Evolutionary conservation across 2,797 vertebrate genomes (phyloP), one percentile per base, ranked within the genome.

Genomic region (Scleropages formosus): DNA sequence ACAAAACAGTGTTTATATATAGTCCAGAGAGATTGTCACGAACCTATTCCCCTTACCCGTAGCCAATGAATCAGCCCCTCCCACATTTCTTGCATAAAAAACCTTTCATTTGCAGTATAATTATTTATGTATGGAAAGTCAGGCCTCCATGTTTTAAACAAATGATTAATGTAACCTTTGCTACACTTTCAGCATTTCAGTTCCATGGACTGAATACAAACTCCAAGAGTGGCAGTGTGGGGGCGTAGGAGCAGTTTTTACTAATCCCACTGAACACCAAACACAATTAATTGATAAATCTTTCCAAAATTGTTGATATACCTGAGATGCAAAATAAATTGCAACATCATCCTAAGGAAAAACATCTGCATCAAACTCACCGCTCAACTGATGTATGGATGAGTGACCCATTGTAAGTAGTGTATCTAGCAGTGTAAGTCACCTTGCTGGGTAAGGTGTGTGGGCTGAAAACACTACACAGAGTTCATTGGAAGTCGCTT

Each of bases 1-100:
- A 61, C 69, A 58, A 24, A 59, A 53, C 53, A 13, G n/a, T 56
- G 69, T 58, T 56, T 71, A 58, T 71, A 71, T 59, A 58, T 58
- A 58, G 16, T 2, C 18, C 53, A 56, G 2, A 56, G 11, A 56
- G 12, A 39, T 88, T 89, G 89, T 89, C 90, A 85, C 87, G 87
- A 89, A 88, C 91, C 89, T 90, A 90, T 91, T 92, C 92, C 90
- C 90, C 89, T 91, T 90, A 88, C 89, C 88, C 84, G 87, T 86
- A 86, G 87, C 85, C 89, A 87, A 88, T 90, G 91, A 92, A 92
- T 91, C 92, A 91, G 87, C 86, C 75, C 62, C 83, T 85, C 87
- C 90, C 87, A 87, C 91, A 86, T 79, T 85, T 87, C 88, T 88
- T 87, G 89, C 91, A 93, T 91, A 90, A 89, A 91, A 90, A 92